Evolutionary conservation across 2,888 invertebrate genomes (phyloP).

Genomic region (Scaptomyza parva): DNA sequence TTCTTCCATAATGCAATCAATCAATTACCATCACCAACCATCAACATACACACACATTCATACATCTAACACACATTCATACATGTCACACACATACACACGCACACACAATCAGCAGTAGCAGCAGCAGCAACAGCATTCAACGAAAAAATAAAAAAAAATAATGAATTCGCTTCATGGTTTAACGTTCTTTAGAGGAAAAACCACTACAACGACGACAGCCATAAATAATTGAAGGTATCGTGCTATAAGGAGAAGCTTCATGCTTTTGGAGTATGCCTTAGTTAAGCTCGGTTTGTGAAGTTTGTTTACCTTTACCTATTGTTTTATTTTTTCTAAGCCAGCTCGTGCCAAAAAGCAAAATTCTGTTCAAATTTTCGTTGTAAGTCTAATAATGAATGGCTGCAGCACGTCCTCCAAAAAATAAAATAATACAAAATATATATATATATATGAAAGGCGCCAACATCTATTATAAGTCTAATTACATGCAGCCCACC

Average conservation of each 20-base stretch:
- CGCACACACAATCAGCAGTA: constrained; percentile 26
- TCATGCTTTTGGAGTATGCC: constrained; percentile 25
- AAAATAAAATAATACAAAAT: constrained; percentile 28
- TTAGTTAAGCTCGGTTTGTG: constrained; percentile 43
- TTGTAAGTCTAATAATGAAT: constrained; percentile 48
- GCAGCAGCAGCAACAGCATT: constrained; percentile 18
- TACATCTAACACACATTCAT: constrained; percentile 16
- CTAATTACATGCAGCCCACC: constrained; percentile 52
- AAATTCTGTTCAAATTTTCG: constrained; percentile 66
- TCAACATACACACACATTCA: constrained; percentile 22
- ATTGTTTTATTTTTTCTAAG: constrained; percentile 36
- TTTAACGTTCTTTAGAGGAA: constrained; percentile 31
- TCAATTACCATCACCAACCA: constrained; percentile 52
- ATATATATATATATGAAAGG: constrained; percentile 8
- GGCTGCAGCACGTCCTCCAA: constrained; percentile 34
- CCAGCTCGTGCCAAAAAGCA: constrained; percentile 74
- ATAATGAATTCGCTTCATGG: constrained; percentile 23
- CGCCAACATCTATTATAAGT: constrained; percentile 57
- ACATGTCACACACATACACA: constrained; percentile 15
- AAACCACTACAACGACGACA: constrained; percentile 29
- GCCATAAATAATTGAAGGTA: constrained; percentile 23
- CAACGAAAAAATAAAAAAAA: constrained; percentile 12
- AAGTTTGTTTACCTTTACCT: constrained; percentile 40
- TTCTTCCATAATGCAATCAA: constrained; percentile 75
- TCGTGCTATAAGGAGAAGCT: constrained; percentile 36